Conservation (phyloP, 2,113 vertebrate genomes). For the Sisor rabdophorus region DNA sequence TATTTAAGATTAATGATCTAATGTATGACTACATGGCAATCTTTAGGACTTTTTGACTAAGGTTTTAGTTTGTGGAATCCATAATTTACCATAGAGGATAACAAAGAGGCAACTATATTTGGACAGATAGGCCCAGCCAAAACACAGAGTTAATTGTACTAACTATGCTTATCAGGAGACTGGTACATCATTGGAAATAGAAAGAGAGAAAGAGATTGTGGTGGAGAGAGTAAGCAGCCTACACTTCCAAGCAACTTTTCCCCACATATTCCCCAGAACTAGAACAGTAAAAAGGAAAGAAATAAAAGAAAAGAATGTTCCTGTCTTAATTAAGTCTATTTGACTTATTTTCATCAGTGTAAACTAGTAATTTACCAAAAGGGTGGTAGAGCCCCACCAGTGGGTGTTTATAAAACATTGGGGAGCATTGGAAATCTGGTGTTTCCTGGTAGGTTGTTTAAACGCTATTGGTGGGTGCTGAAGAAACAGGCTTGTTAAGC, state of each 20-base stretch:
- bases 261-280: slow-evolving; percentile 52
- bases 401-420: too few relatives aligned
- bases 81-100: too few relatives aligned
- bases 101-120: background rate
- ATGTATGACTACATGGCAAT: too few relatives aligned
- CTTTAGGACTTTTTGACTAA: too few relatives aligned
- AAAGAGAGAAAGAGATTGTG: slow-evolving; percentile 17
- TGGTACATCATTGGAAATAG: slow-evolving; percentile 44
- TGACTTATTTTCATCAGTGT: background rate
- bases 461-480: too few relatives aligned
- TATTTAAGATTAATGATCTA: too few relatives aligned
- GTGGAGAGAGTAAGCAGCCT: slow-evolving; percentile 61
- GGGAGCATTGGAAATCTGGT: too few relatives aligned
- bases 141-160: slow-evolving; percentile 34
- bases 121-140: slow-evolving; percentile 6
- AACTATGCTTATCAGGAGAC: slow-evolving; percentile 23
- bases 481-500: too few relatives aligned
- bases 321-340: slow-evolving; percentile 40
- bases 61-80: too few relatives aligned
- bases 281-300: slow-evolving; percentile 39
- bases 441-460: too few relatives aligned
- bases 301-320: slow-evolving; percentile 34
- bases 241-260: slow-evolving; percentile 68
- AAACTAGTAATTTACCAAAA: too few relatives aligned
- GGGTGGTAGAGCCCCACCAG: too few relatives aligned